Evolutionary conservation across 2,888 invertebrate species (phyloP).

Genomic region (Phyllotreta cruciferae): DNA sequence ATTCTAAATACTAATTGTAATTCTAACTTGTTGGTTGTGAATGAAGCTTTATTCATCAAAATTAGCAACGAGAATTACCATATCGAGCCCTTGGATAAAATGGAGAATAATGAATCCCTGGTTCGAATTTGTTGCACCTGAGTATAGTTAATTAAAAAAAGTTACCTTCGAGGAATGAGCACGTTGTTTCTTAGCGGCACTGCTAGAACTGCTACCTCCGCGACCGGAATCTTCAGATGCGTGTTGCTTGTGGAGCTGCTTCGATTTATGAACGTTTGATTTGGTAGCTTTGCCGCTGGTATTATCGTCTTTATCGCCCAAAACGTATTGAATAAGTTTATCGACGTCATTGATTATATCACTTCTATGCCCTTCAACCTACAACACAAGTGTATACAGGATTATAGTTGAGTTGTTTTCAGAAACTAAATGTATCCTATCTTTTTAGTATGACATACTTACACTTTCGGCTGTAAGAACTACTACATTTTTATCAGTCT

Average conservation of each 20-base stretch:
- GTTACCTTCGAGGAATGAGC: constrained; percentile 43
- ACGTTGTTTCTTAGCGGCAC: constrained; percentile 45
- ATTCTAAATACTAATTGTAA: too few relatives aligned
- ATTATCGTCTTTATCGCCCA: constrained; percentile 69
- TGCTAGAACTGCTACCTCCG: constrained; percentile 45
- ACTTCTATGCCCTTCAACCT: constrained; percentile 80
- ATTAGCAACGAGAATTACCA: too few relatives aligned
- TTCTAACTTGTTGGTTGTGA: too few relatives aligned
- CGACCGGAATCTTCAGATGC: constrained; percentile 43
- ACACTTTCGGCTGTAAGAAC: constrained; percentile 60
- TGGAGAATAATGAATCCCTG: too few relatives aligned
- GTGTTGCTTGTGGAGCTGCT: constrained; percentile 51
- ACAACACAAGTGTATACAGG: constrained; percentile 17
- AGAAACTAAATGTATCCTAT: too few relatives aligned
- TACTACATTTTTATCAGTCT: constrained; percentile 60
- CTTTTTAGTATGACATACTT: constrained; percentile 39
- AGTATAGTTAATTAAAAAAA: neutral
- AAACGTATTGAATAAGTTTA: constrained; percentile 79
- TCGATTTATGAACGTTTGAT: constrained; percentile 47
- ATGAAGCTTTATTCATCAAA: too few relatives aligned
- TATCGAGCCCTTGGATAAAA: too few relatives aligned
- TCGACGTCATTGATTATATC: constrained; percentile 74
- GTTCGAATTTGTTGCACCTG: too few relatives aligned
- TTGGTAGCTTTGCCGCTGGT: constrained; percentile 52
- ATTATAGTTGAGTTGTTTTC: too few relatives aligned